Percentiles rank a stretch among this genome's conserved stretches.
Conservation (phyloP, 2,888 invertebrate species). For the Aporophyla lueneburgensis region DNA sequence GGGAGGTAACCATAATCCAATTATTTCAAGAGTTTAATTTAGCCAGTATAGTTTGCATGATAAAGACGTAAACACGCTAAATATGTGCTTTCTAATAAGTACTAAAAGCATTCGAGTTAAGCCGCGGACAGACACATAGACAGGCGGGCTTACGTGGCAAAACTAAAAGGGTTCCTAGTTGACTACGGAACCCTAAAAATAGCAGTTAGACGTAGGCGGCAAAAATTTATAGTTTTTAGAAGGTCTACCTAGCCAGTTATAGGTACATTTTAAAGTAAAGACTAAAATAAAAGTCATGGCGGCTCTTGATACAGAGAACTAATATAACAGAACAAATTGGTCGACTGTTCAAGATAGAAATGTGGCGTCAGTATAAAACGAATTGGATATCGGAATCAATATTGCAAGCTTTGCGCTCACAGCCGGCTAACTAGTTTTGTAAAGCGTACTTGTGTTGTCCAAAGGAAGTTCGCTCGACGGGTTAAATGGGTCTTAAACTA, state of each 20-base stretch:
- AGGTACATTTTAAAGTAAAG: neutral
- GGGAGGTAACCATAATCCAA: neutral
- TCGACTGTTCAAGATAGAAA: constrained; percentile 40
- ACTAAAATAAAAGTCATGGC: neutral
- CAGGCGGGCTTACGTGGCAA: neutral
- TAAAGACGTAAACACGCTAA: neutral
- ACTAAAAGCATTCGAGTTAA: neutral
- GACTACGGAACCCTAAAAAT: too few relatives aligned
- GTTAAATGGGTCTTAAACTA: constrained; percentile 57
- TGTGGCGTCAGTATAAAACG: constrained; percentile 33
- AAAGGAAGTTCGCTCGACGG: constrained; percentile 51
- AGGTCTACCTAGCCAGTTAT: neutral
- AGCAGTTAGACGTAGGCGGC: neutral
- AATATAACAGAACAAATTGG: constrained; percentile 20
- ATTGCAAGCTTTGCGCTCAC: constrained; percentile 55
- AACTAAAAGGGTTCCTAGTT: too few relatives aligned
- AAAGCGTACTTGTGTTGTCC: constrained; percentile 58
- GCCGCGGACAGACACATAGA: neutral
- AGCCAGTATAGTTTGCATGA: neutral
- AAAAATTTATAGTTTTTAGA: neutral
- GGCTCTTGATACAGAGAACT: constrained; percentile 2
- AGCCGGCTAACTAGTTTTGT: constrained; percentile 57
- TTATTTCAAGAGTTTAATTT: neutral
- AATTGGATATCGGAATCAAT: constrained; percentile 58
- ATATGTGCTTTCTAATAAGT: neutral